Percentiles rank a stretch among this genome's conserved stretches.
These are phyloP conservation scores for Microctenopoma lineatum DNA, from an alignment of 2,797 vertebrate genomes.

Conservation along the genomic window DNA sequence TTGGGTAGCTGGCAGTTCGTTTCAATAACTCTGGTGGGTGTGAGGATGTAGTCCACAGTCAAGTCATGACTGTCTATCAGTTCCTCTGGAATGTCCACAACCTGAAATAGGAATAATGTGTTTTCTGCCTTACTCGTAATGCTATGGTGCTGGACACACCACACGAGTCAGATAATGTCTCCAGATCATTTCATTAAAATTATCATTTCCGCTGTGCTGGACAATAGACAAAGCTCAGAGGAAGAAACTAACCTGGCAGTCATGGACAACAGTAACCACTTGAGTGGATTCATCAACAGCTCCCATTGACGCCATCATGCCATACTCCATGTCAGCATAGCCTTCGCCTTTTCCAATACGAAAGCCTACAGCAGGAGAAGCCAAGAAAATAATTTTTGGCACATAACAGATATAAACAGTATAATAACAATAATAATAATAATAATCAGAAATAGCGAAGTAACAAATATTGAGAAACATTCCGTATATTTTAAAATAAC, in stretches of 20 bases:
- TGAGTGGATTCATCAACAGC: slow-evolving; percentile 86
- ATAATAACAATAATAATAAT: neutral
- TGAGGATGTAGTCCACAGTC: slow-evolving; percentile 95
- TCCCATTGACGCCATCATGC: slow-evolving; percentile 95
- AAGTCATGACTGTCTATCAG: slow-evolving; percentile 91
- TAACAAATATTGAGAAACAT: slow-evolving; percentile 5
- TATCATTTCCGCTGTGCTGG: neutral
- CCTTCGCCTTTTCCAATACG: slow-evolving; percentile 98
- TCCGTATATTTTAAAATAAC: neutral
- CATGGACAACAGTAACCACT: slow-evolving; percentile 93
- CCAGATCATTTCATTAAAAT: no score
- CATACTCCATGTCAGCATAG: slow-evolving; percentile 94
- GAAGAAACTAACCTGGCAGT: slow-evolving; percentile 90
- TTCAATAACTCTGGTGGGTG: slow-evolving; percentile 89
- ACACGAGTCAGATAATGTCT: neutral
- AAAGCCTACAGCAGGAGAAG: slow-evolving; percentile 82
- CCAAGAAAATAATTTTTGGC: neutral
- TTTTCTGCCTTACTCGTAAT: neutral
- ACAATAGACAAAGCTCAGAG: neutral
- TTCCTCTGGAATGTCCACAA: slow-evolving; percentile 89
- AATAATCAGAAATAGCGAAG: neutral
- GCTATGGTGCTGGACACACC: neutral
- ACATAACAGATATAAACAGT: neutral
- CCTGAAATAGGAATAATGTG: slow-evolving; percentile 71
- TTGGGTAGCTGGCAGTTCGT: slow-evolving; percentile 87